These are phyloP conservation scores for Monoplex corrugatus DNA, from an alignment of 2,888 invertebrate genomes.

Conservation along the genomic window DNA sequence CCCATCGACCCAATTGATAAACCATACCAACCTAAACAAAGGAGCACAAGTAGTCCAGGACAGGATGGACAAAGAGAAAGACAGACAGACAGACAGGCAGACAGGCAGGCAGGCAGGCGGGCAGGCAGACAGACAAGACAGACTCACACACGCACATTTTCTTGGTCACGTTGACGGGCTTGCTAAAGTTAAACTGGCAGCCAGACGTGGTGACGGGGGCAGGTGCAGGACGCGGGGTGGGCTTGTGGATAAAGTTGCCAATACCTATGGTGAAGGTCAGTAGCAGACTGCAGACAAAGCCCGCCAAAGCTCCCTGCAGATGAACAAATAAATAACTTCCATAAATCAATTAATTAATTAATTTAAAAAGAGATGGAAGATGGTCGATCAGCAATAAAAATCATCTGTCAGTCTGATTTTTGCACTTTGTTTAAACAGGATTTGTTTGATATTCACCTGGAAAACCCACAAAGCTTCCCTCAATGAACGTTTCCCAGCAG, in stretches of 20 bases:
- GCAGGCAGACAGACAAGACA: neutral
- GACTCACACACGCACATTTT: neutral
- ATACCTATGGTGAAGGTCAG: slow-evolving; percentile 92
- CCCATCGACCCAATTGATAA: neutral
- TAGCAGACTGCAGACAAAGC: slow-evolving; percentile 86
- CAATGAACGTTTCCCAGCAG: too few relatives aligned
- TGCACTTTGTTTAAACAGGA: too few relatives aligned
- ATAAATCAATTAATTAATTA: neutral
- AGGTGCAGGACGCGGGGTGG: slow-evolving; percentile 32
- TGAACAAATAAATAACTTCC: neutral
- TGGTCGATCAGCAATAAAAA: too few relatives aligned
- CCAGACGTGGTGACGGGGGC: slow-evolving; percentile 55
- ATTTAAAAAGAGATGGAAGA: too few relatives aligned
- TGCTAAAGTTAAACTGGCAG: slow-evolving; percentile 70
- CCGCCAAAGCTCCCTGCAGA: slow-evolving; percentile 87
- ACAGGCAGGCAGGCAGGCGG: too few relatives aligned
- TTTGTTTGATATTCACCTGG: too few relatives aligned
- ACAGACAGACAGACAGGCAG: too few relatives aligned
- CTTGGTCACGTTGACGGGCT: slow-evolving; percentile 30
- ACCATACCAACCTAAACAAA: too few relatives aligned
- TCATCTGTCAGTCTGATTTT: too few relatives aligned
- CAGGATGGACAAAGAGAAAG: too few relatives aligned
- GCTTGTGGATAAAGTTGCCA: slow-evolving; percentile 86
- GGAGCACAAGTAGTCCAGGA: too few relatives aligned
- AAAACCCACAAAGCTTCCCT: too few relatives aligned